Conservation (phyloP, 2,113 vertebrate species). For the Todiramphus saurophagus region DNA sequence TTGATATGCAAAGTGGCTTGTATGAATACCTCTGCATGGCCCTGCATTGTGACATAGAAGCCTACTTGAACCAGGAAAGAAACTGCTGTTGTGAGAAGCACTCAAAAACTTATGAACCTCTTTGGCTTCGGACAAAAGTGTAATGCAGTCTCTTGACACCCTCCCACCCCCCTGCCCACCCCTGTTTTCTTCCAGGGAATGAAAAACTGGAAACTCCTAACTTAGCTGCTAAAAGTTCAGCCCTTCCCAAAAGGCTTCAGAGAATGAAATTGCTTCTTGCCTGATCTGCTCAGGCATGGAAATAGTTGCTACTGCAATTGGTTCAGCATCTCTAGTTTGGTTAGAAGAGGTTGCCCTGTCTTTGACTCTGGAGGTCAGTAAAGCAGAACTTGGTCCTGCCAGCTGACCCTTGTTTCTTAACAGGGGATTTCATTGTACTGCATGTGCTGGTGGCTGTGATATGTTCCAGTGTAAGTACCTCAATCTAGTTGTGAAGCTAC, state of each 20-base stretch:
- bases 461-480: neutral
- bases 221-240: neutral
- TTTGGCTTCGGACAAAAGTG: neutral
- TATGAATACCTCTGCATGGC: neutral
- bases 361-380: neutral
- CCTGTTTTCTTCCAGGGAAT: neutral
- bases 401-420: neutral
- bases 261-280: neutral
- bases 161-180: neutral
- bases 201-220: neutral
- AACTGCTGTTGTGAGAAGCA: neutral
- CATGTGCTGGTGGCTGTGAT: neutral
- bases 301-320: neutral
- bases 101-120: neutral
- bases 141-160: neutral
- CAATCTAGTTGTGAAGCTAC: neutral
- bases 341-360: neutral
- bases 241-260: neutral
- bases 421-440: neutral
- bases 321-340: neutral
- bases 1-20: neutral
- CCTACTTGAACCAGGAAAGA: neutral
- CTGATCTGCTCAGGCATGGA: neutral
- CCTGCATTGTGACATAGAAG: neutral
- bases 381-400: neutral